These are phyloP conservation scores for Samia ricini DNA, from an alignment of 1,140 invertebrate genomes.

Conservation along the genomic window DNA sequence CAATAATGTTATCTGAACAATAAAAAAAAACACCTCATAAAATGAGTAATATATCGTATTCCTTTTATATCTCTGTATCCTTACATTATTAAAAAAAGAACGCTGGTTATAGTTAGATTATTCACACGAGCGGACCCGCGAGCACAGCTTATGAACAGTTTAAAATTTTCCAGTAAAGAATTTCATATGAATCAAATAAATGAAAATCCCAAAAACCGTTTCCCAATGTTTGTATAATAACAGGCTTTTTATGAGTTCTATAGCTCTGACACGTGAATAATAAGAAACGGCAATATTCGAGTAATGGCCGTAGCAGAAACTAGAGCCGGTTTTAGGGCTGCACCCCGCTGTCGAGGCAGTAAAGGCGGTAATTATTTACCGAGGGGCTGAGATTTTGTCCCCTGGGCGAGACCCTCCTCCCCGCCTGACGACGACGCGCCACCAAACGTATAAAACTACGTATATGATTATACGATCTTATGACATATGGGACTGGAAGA, in stretches of 20 bases:
- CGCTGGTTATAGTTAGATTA: no score
- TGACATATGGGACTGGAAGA: not conserved
- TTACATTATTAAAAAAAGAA: no score
- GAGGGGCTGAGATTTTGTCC: conserved; percentile 38
- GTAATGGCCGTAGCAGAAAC: not conserved
- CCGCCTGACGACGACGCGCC: conserved; percentile 4
- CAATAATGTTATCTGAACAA: no score
- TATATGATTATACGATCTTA: conserved; percentile 2
- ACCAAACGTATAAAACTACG: conserved; percentile 3
- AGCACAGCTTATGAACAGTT: no score
- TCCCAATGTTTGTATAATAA: not conserved
- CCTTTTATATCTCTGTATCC: no score
- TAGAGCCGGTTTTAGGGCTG: conserved; percentile 1
- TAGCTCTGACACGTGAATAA: not conserved
- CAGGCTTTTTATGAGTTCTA: not conserved
- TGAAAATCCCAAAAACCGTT: not conserved
- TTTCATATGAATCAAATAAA: not conserved
- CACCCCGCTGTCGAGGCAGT: conserved; percentile 23
- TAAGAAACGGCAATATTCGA: conserved; percentile 6
- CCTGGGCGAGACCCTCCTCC: conserved; percentile 13
- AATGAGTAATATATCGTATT: no score
- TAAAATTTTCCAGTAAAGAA: no score
- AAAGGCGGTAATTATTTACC: conserved; percentile 46
- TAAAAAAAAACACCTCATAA: no score
- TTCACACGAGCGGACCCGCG: no score